Percentiles rank a stretch among this genome's conserved stretches.
These are phyloP conservation scores for Erebia epiphron DNA, from an alignment of 2,888 invertebrate genomes.

Conservation along the genomic window DNA sequence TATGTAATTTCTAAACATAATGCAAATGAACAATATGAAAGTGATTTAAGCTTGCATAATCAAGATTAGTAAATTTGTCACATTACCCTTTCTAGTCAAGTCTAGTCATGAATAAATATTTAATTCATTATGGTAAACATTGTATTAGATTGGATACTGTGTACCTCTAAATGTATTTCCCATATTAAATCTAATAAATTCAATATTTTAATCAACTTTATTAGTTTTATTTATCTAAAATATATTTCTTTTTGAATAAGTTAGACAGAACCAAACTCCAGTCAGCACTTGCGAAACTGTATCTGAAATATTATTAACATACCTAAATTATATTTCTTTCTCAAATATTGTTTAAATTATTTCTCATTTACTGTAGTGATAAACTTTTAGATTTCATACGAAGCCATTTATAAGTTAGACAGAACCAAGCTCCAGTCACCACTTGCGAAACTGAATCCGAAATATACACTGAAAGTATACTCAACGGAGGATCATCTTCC, in stretches of 20 bases:
- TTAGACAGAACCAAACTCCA: too few species aligned
- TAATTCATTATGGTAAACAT: not conserved
- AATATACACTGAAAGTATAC: constrained; percentile 19
- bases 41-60: not conserved
- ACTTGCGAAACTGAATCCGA: constrained; percentile 38
- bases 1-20: constrained; percentile 18
- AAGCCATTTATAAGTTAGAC: constrained; percentile 59
- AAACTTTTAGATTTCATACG: constrained; percentile 52
- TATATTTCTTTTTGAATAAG: not conserved
- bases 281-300: too few species aligned
- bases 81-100: constrained; percentile 1
- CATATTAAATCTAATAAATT: not conserved
- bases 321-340: not conserved
- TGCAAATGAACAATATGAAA: not conserved
- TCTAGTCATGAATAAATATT: constrained; percentile 6
- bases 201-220: not conserved
- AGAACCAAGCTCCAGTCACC: constrained; percentile 51
- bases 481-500: constrained; percentile 1
- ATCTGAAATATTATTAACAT: not conserved
- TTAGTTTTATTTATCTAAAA: not conserved
- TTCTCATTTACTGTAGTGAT: constrained; percentile 6
- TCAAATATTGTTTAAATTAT: constrained; percentile 20
- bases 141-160: not conserved
- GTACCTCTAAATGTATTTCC: not conserved
- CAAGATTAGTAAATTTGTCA: not conserved